A percentile compares a stretch with the other conserved stretches of the same genome.
These are phyloP conservation scores for Latrodectus geometricus DNA, from an alignment of 1,140 invertebrate species.

Conservation along the genomic window DNA sequence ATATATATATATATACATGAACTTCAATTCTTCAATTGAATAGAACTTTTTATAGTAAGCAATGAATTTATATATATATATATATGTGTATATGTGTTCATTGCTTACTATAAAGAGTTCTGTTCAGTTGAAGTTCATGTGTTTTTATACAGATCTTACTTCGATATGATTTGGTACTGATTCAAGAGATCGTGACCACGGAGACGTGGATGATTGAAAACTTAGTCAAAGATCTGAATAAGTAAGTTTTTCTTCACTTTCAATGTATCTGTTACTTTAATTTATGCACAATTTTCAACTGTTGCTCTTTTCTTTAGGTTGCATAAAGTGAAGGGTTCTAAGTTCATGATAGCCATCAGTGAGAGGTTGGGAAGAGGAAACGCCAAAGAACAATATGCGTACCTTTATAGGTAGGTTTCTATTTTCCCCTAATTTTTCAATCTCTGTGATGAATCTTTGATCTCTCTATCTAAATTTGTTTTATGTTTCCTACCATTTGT, in stretches of 20 bases:
- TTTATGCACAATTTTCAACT: too few species aligned
- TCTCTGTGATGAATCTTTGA: too few species aligned
- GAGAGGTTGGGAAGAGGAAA: slow-evolving; percentile 50
- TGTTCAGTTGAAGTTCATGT: not conserved
- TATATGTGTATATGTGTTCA: too few species aligned
- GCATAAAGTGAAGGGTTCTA: not conserved
- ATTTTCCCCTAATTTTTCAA: not conserved
- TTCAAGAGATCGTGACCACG: slow-evolving; percentile 42
- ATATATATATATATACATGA: too few species aligned
- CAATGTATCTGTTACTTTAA: too few species aligned
- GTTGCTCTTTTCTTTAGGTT: not conserved
- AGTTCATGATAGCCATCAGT: slow-evolving; percentile 34
- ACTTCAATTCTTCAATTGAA: too few species aligned
- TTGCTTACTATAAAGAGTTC: not conserved
- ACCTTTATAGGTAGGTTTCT: slow-evolving; percentile 35
- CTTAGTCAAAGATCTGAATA: slow-evolving; percentile 41
- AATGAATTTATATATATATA: too few species aligned
- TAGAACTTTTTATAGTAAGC: too few species aligned
- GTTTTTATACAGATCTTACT: slow-evolving; percentile 24
- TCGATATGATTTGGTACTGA: slow-evolving; percentile 36
- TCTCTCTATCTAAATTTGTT: too few species aligned
- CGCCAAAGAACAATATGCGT: slow-evolving; percentile 57
- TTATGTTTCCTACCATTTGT: too few species aligned
- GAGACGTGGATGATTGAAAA: slow-evolving; percentile 20
- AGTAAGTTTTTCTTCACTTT: not conserved